Evolutionary conservation across 2,888 invertebrate species (phyloP), one percentile per base, ranked within the genome.

Genomic region (Patella pellucida): DNA sequence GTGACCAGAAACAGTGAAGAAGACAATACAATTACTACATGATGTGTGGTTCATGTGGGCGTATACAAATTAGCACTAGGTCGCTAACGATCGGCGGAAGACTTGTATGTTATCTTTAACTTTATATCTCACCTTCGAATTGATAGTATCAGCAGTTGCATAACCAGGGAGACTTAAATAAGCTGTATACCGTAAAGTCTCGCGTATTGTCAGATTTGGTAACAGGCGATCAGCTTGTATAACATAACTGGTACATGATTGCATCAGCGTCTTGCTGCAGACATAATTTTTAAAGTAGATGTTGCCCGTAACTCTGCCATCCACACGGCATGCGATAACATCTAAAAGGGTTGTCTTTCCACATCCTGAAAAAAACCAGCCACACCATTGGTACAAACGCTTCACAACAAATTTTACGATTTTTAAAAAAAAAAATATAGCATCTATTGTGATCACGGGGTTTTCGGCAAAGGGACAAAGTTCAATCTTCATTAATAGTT

Each of bases 301-400:
- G 52, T 82, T 79, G 0, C 87, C 87, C 4, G 83, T 82, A n/a
- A 85, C 80, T 16, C 79, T 78, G 15, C 87, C 85, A 14, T 78
- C 76, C 2, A 95, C 94, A 72, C 93, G 85, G 27, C 91, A 89
- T 0, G 92, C 91, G 76, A 98, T 96, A 15, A 98, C 97, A 90
- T 98, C 98, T n/a, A 99, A 92, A 3, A 99, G 93, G 0, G 97
- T 97, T 67, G 97, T 94, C 89, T 99, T 99, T 0, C 98, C 98
- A 82, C 97, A 97, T 16, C 97, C 97, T 87, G 68, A 51, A 76
- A 74, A n/a, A 5, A 41, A 9, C 41, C 41, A 41, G 7, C 41
- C 41, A 41, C 7, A 7, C 41, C 41, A 41, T 41, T 7, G 41
- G 41, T 41, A 41, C 3, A 7, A 41, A 41, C 41, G 7, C 7